A percentile compares a stretch with the other conserved stretches of the same genome.
phyloP scores from a whole-genome alignment of 92 coral and sea anemone species.

The Muricea muricata region DNA sequence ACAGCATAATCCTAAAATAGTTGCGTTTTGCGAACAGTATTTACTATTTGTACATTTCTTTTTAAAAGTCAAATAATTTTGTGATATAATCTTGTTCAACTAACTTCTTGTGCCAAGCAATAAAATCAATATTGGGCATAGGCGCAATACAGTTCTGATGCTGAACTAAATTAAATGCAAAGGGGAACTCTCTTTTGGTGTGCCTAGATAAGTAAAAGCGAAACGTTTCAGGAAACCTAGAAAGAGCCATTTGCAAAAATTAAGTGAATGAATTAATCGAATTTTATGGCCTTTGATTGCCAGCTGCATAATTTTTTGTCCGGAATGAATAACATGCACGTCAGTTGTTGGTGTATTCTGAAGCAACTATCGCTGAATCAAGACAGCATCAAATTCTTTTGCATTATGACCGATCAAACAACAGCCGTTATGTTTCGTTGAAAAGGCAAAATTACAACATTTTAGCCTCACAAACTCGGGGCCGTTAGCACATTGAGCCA shows the following conservation, averaged over 20 bases:
- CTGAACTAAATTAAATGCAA: not conserved
- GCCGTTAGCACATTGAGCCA: not conserved
- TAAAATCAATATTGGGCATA: not conserved
- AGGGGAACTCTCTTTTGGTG: not conserved
- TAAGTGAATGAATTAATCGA: not conserved
- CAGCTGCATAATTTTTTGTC: not conserved
- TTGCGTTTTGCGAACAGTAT: no score
- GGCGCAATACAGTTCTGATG: not conserved
- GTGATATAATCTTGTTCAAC: no score
- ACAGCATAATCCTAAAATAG: no score
- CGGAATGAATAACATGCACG: no score
- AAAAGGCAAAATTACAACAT: not conserved
- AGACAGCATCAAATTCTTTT: not conserved
- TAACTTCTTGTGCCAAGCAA: no score
- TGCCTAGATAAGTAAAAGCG: not conserved
- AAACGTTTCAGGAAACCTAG: conserved; percentile 1
- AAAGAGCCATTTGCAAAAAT: conserved; percentile 2
- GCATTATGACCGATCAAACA: not conserved
- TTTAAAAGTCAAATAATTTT: no score
- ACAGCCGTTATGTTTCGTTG: not conserved
- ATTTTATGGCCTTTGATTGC: not conserved
- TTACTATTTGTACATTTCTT: no score
- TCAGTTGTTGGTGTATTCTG: not conserved
- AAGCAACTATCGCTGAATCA: not conserved
- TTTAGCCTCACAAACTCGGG: not conserved